Conservation (phyloP, 37 sponge, comb jelly and placozoan species). For the Amphimedon queenslandica region DNA sequence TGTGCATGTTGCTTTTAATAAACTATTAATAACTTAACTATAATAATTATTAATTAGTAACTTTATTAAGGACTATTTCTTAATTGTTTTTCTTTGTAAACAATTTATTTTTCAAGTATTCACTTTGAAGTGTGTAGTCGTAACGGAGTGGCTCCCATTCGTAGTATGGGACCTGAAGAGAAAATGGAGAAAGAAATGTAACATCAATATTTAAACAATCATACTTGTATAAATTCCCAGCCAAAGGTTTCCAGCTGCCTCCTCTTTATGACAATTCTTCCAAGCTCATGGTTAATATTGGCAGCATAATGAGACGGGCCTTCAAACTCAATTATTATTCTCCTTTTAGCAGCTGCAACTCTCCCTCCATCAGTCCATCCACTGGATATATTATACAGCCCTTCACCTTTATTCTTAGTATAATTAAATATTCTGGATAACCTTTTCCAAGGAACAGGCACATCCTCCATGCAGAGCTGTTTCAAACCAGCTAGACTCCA, state of each 20-base stretch:
- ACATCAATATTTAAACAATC: background rate
- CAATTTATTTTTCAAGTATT: background rate
- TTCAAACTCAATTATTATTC: constrained; percentile 54
- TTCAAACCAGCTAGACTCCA: background rate
- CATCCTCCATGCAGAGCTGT: too few relatives aligned
- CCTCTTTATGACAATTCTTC: constrained; percentile 36
- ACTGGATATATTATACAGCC: too few relatives aligned
- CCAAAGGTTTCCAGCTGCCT: constrained; percentile 46
- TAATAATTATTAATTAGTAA: too few relatives aligned
- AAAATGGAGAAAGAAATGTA: background rate
- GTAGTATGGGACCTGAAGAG: background rate
- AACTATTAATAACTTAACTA: too few relatives aligned
- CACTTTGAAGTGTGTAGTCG: too few relatives aligned
- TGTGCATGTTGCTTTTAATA: too few relatives aligned
- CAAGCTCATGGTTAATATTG: constrained; percentile 26
- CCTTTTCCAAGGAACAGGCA: too few relatives aligned
- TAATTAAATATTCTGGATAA: too few relatives aligned
- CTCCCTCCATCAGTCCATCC: background rate
- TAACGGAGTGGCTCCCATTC: background rate
- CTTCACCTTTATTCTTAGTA: background rate
- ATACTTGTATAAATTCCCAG: constrained; percentile 46
- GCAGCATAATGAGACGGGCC: constrained; percentile 38
- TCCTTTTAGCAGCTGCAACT: background rate
- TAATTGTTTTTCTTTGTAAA: background rate
- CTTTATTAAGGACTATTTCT: too few relatives aligned